Base-by-base conservation (phyloP, 1,140 invertebrate genomes). In the Pseudobourletiella spinata region DNA sequence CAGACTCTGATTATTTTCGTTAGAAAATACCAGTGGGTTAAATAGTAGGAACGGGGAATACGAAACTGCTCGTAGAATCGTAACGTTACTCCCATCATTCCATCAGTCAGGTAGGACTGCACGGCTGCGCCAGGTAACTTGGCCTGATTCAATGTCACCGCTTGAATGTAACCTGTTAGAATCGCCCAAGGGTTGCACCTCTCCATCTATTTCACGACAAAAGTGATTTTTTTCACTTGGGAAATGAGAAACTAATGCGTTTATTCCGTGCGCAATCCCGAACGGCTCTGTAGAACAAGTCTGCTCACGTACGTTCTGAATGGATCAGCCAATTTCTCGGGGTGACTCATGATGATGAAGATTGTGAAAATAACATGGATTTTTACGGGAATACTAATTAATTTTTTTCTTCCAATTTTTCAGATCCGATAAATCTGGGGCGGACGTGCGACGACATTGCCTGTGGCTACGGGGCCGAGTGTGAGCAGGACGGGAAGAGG, bases 401-500 rank as follows among this genome's bases (percentile, higher is more conserved):
- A 11, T 50, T 50, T 50, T 22, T 50, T 50, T 50, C 18, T 50
- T 22, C 20, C 8, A 25, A 28, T 55, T 55, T 28, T 15, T 22
- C 18, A 14, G 14, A 8, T 8, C 54, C 65, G 66, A 68, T 57
- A 57, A 69, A 69, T 67, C 60, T 70, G 14, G 65, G 68, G 4
- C 26, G 60, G 32, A 66, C 43, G 35, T 91, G 88, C 74, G 79
- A 79, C 63, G 84, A 89, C 50, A 73, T 91, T 60, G 82, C 83
- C 11, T 92, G 90, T 73, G 84, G 86, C 73, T 91, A 87, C 73
- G 89, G 89, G 1, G 88, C 87, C 1, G 81, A 83, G 22, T 93
- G 91, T 75, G 81, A 84, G 43, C 85, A 89, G 71, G 80, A 80
- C 59, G 81, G 80, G 39, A 83, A 82, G 16, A 78, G 79, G 32